Conservation (phyloP, 2,888 invertebrate species). For the Apamea anceps region DNA sequence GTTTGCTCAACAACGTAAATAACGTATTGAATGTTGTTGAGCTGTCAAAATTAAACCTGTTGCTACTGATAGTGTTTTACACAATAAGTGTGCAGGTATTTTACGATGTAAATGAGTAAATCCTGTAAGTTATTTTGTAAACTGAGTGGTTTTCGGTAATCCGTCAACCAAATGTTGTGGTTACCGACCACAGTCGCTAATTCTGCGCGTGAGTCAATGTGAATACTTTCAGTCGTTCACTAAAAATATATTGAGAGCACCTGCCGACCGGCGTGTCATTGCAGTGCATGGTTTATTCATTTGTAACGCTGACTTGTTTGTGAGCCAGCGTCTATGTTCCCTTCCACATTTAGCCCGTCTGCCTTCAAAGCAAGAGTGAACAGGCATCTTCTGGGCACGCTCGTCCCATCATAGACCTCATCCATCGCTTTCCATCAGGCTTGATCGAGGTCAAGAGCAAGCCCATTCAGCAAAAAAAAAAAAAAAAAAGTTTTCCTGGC, state of each 20-base stretch:
- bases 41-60: no score
- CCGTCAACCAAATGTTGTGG: constrained; percentile 22
- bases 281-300: constrained; percentile 14
- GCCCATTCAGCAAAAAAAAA: background rate
- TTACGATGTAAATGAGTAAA: background rate
- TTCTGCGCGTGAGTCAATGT: constrained; percentile 43
- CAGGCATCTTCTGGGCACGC: background rate
- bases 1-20: no score
- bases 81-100: background rate
- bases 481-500: accelerated
- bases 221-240: constrained; percentile 49
- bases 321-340: background rate
- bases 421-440: background rate
- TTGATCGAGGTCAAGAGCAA: background rate
- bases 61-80: no score
- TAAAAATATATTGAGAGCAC: constrained; percentile 52
- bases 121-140: constrained; percentile 9
- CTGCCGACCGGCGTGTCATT: constrained; percentile 28
- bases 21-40: no score
- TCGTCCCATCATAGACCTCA: background rate
- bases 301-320: constrained; percentile 5
- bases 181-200: constrained; percentile 28
- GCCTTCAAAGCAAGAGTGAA: background rate
- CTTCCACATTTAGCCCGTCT: background rate
- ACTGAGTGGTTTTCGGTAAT: background rate